Evolutionary conservation across 2,113 vertebrate genomes (phyloP).

Genomic region (Ptychochromis oligacanthus): DNA sequence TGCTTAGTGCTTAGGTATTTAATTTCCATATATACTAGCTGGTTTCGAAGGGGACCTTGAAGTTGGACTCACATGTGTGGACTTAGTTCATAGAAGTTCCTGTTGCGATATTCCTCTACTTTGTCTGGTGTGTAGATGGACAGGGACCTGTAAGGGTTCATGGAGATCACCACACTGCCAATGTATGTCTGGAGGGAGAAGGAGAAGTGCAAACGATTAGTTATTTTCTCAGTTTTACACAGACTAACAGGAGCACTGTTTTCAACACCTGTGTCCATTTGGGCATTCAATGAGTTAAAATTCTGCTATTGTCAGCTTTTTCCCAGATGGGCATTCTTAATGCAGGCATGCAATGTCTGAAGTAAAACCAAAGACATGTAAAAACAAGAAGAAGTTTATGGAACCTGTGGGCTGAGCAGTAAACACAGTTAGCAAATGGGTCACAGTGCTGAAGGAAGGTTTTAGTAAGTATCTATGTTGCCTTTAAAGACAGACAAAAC

Average conservation of each 20-base stretch:
- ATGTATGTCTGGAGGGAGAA: slow-evolving; percentile 90
- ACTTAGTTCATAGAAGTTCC: slow-evolving; percentile 98
- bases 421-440: background rate
- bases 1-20: background rate
- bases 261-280: background rate
- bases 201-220: background rate
- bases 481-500: background rate
- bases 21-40: background rate
- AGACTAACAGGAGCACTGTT: background rate
- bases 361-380: slow-evolving; percentile 28
- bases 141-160: slow-evolving; percentile 93
- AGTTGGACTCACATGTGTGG: slow-evolving; percentile 94
- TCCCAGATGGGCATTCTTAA: slow-evolving; percentile 53
- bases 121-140: slow-evolving; percentile 96
- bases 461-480: background rate
- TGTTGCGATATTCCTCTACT: slow-evolving; percentile 98
- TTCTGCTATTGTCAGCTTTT: slow-evolving; percentile 43
- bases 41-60: background rate
- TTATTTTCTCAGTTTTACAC: background rate
- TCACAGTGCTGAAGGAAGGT: background rate
- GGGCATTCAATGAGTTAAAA: background rate
- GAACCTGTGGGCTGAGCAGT: slow-evolving; percentile 45
- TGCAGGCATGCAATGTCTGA: slow-evolving; percentile 49
- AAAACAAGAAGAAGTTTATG: slow-evolving; percentile 48
- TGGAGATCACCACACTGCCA: slow-evolving; percentile 97